Percentiles rank a stretch among this genome's conserved stretches.
Conservation (phyloP, 2,888 invertebrate species). For the Synergus laeviventris region DNA sequence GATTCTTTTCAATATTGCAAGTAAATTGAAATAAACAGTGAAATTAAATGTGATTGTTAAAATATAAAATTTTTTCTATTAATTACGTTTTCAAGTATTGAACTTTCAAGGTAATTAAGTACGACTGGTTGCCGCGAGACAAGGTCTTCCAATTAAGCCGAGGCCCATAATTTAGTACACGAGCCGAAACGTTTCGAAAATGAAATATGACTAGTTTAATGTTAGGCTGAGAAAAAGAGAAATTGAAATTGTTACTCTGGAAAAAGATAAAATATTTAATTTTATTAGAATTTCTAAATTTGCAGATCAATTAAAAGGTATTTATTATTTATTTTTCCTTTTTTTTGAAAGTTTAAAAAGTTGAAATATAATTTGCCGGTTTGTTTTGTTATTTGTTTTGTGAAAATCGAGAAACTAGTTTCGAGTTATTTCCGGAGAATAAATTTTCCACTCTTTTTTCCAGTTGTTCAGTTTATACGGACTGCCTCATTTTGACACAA, state of each 20-base stretch:
- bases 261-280: background rate
- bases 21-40: background rate
- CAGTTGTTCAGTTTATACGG: background rate
- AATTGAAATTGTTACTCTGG: background rate
- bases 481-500: background rate
- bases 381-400: background rate
- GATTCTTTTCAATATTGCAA: background rate
- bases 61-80: background rate
- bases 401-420: background rate
- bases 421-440: background rate
- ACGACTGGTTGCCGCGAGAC: background rate
- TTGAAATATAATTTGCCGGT: no score
- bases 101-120: constrained; percentile 35
- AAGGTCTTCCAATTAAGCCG: constrained; percentile 44
- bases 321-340: background rate
- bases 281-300: background rate
- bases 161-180: constrained; percentile 9
- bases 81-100: background rate
- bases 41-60: background rate
- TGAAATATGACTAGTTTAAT: constrained; percentile 28
- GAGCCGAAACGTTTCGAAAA: constrained; percentile 24
- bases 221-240: background rate
- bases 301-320: background rate
- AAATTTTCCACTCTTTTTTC: background rate
- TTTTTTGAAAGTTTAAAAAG: no score